Conservation (phyloP, 2,888 invertebrate genomes). For the Nudaria mundana region DNA sequence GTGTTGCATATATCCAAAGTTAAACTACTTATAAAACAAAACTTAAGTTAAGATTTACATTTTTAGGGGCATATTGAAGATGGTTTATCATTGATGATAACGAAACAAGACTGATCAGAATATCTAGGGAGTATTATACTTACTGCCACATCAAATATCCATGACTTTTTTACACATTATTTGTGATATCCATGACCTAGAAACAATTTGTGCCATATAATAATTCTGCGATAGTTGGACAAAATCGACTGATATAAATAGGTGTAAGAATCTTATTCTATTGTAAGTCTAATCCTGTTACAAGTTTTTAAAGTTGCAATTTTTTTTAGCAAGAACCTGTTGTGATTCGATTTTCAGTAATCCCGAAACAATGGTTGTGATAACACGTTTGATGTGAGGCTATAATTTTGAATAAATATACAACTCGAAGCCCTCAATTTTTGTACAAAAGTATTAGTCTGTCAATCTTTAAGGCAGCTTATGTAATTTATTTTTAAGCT, state of each 20-base stretch:
- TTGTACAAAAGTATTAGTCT: constrained; percentile 21
- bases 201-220: constrained; percentile 51
- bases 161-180: constrained; percentile 47
- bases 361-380: constrained; percentile 35
- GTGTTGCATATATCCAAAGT: constrained; percentile 37
- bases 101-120: constrained; percentile 60
- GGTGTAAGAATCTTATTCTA: constrained; percentile 31
- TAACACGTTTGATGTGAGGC: constrained; percentile 33
- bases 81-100: constrained; percentile 31
- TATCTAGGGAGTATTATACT: constrained; percentile 39
- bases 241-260: constrained; percentile 44
- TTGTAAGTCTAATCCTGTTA: constrained; percentile 12
- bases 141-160: constrained; percentile 35
- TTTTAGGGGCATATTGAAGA: constrained; percentile 15
- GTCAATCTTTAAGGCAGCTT: constrained; percentile 26
- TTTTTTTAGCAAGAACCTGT: constrained; percentile 20
- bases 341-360: constrained; percentile 20
- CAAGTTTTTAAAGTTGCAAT: constrained; percentile 12
- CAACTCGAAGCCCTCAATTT: constrained; percentile 18
- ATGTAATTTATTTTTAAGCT: constrained; percentile 42
- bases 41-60: constrained; percentile 25
- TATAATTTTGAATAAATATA: constrained; percentile 23
- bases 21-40: constrained; percentile 17
- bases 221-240: constrained; percentile 26
- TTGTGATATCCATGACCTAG: constrained; percentile 50